Conservation (phyloP, 2,888 invertebrate species). For the Eupithecia abbreviata region DNA sequence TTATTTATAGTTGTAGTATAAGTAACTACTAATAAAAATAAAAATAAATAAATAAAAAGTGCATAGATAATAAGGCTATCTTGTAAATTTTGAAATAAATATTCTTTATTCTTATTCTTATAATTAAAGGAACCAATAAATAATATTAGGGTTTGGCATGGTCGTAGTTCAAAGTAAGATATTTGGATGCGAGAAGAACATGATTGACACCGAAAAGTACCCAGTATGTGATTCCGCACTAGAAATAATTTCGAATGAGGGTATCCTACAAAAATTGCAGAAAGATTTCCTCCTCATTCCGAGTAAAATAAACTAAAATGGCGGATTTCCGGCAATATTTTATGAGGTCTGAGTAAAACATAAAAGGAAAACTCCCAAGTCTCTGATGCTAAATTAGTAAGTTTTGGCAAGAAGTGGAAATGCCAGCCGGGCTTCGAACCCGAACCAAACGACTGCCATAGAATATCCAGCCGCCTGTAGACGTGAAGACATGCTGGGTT, state of each 20-base stretch:
- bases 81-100: no score
- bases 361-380: not conserved
- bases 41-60: no score
- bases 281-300: not conserved
- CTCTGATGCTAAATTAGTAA: not conserved
- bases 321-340: not conserved
- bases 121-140: no score
- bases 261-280: not conserved
- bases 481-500: constrained; percentile 7
- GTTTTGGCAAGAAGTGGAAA: constrained; percentile 6
- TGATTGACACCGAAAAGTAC: no score
- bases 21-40: no score
- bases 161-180: no score
- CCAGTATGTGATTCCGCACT: not conserved
- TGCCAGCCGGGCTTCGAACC: constrained; percentile 8
- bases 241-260: not conserved
- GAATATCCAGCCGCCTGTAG: constrained; percentile 2
- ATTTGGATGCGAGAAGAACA: no score
- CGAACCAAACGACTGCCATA: constrained; percentile 7
- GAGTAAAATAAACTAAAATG: not conserved
- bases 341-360: not conserved
- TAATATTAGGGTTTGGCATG: no score
- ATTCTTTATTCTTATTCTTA: no score
- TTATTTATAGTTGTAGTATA: no score
- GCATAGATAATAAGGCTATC: no score